Percentiles rank a stretch among this genome's conserved stretches.
These are phyloP conservation scores for Phalacrocorax pelagicus DNA, from an alignment of 2,113 vertebrate genomes.

Conservation along the genomic window DNA sequence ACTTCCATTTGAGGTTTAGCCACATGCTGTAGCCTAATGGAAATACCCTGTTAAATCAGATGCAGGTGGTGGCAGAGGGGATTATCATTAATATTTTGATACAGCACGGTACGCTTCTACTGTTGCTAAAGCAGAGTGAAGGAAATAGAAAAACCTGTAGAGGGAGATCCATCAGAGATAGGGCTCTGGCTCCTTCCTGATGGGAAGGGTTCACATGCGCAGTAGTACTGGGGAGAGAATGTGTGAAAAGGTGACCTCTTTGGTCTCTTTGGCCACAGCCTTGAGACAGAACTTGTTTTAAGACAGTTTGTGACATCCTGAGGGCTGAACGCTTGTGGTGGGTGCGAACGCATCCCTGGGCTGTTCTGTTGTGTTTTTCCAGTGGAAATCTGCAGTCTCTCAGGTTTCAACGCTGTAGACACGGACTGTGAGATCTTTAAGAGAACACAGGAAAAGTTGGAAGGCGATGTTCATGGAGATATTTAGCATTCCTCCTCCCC, in stretches of 20 bases:
- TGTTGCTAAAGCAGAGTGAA: not conserved
- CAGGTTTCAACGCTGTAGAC: not conserved
- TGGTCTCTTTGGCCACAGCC: not conserved
- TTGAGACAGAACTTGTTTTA: not conserved
- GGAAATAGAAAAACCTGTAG: not conserved
- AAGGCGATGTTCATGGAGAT: accelerated
- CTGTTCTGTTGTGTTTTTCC: not conserved
- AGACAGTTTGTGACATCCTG: not conserved
- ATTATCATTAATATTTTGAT: not conserved
- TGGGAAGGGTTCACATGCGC: not conserved
- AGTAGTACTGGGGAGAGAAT: not conserved
- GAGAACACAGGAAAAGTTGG: not conserved
- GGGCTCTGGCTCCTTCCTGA: not conserved
- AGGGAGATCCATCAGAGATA: not conserved
- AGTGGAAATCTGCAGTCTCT: not conserved
- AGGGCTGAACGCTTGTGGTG: not conserved
- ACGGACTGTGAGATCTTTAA: accelerated
- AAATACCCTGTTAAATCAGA: not conserved
- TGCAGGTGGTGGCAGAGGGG: not conserved
- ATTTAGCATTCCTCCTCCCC: not conserved
- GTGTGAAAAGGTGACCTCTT: too few relatives aligned
- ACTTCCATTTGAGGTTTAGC: not conserved
- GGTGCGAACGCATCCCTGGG: accelerated
- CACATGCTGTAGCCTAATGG: not conserved
- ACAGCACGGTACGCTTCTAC: not conserved